These are phyloP conservation scores for Halichoerus grypus DNA, from an alignment of 2,113 vertebrate genomes.

Conservation along the genomic window DNA sequence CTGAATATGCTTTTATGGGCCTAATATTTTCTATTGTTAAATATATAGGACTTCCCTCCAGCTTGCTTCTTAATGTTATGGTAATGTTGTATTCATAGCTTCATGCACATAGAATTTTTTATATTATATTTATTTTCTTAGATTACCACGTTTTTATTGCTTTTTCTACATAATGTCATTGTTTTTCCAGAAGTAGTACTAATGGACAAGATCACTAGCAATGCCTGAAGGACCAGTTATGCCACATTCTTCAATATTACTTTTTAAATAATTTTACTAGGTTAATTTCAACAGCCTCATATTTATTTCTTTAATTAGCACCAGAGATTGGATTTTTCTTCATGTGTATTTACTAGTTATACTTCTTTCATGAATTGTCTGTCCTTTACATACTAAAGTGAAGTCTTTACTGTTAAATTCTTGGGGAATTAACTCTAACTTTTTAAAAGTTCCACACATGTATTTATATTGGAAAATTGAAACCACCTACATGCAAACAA, in stretches of 20 bases:
- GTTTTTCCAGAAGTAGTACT: constrained; percentile 22
- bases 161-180: not conserved
- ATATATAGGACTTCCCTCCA: not conserved
- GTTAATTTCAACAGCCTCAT: constrained; percentile 39
- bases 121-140: constrained; percentile 51
- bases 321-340: constrained; percentile 19
- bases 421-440: constrained; percentile 10
- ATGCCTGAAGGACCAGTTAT: not conserved
- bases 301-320: constrained; percentile 38
- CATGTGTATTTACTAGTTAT: constrained; percentile 1
- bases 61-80: constrained; percentile 12
- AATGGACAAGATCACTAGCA: constrained; percentile 23
- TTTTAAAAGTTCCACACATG: constrained; percentile 19
- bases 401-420: constrained; percentile 7
- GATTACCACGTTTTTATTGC: constrained; percentile 15
- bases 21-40: not conserved
- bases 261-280: constrained; percentile 46
- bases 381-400: not conserved
- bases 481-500: not conserved
- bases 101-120: not conserved
- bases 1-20: not conserved
- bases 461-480: constrained; percentile 61
- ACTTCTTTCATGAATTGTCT: constrained; percentile 48
- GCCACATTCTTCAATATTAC: constrained; percentile 9
- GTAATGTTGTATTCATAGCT: not conserved